These are phyloP conservation scores for Drosophila nigricruria DNA, from an alignment of 2,888 invertebrate species.

Conservation along the genomic window DNA sequence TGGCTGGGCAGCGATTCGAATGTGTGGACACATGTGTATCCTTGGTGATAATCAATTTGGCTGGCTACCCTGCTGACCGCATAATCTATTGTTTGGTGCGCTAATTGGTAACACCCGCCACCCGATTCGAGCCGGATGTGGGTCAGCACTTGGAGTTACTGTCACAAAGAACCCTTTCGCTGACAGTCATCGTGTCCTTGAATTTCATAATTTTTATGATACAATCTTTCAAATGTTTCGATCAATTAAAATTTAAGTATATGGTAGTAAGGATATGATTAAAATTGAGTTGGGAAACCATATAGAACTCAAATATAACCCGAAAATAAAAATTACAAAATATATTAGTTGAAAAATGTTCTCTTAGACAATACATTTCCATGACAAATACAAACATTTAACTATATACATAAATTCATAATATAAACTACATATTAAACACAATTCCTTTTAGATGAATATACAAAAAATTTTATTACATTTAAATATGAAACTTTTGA, in stretches of 20 bases:
- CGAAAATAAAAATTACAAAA: neutral
- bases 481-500: constrained; percentile 15
- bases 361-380: neutral
- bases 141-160: constrained; percentile 20
- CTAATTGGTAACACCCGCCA: constrained; percentile 52
- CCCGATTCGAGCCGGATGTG: neutral
- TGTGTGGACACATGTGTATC: constrained; percentile 73
- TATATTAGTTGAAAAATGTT: neutral
- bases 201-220: constrained; percentile 11
- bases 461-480: constrained; percentile 53
- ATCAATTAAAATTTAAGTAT: neutral
- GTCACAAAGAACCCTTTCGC: neutral
- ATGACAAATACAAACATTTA: neutral
- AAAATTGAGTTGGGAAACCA: neutral
- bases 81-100: constrained; percentile 49
- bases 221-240: neutral
- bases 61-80: constrained; percentile 26
- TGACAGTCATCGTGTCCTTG: constrained; percentile 16
- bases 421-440: neutral
- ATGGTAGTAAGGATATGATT: neutral
- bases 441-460: constrained; percentile 31
- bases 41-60: constrained; percentile 80
- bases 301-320: neutral
- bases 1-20: constrained; percentile 20
- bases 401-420: neutral